Percentiles rank a stretch among this genome's conserved stretches.
Evolutionary conservation across 2,797 vertebrate genomes (phyloP).

Genomic region (Hyperoplus immaculatus): DNA sequence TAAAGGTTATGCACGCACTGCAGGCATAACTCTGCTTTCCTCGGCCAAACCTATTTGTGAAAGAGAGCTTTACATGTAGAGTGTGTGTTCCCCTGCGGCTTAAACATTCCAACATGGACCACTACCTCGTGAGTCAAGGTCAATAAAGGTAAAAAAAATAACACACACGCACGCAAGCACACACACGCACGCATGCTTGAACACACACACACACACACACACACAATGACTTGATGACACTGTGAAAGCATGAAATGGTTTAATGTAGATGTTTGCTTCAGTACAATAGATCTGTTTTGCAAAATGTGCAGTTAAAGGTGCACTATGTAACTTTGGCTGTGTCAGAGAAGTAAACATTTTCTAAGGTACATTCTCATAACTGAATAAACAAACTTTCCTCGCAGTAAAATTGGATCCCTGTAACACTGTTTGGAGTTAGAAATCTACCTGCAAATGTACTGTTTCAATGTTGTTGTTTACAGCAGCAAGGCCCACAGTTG

Average conservation of each 20-base stretch:
- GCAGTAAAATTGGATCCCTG: no score
- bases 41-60: constrained; percentile 42
- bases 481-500: no score
- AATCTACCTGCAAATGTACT: no score
- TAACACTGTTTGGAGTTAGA: no score
- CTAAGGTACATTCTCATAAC: no score
- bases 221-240: no score
- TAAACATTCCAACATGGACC: constrained; percentile 65
- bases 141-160: constrained; percentile 69
- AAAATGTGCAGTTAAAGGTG: constrained; percentile 5
- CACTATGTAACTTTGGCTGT: no score
- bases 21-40: constrained; percentile 46
- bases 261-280: not conserved
- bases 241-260: not conserved
- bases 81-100: constrained; percentile 18
- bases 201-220: no score
- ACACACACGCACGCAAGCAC: not conserved
- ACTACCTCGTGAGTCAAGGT: constrained; percentile 46
- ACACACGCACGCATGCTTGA: no score
- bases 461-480: no score
- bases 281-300: not conserved
- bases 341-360: no score
- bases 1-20: constrained; percentile 66
- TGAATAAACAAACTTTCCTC: no score
- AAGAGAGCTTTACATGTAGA: constrained; percentile 45